A percentile compares a stretch with the other conserved stretches of the same genome.
phyloP scores from a whole-genome alignment of 1,140 invertebrate genomes.

The Lamellibrachia luymesi region DNA sequence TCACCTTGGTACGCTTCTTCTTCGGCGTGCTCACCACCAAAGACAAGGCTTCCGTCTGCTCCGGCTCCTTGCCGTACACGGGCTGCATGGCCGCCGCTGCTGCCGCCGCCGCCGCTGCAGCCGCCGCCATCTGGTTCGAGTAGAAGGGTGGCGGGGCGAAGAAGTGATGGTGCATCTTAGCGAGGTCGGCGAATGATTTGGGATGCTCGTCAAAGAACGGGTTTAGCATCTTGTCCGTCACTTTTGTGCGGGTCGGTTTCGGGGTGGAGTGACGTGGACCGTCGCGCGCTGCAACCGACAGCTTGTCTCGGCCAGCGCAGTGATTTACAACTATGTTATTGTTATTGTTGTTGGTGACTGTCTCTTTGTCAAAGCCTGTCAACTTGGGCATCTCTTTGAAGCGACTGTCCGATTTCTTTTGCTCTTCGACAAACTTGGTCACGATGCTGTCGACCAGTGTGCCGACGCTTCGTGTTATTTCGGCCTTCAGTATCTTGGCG shows the following conservation, averaged over 20 bases:
- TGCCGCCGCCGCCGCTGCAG: slow-evolving; percentile 63
- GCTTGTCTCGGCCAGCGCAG: slow-evolving; percentile 10
- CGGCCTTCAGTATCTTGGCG: slow-evolving; percentile 83
- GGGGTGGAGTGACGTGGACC: slow-evolving; percentile 38
- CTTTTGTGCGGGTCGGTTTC: slow-evolving; percentile 78
- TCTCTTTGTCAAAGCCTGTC: neutral
- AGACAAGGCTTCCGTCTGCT: slow-evolving; percentile 89
- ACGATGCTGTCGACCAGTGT: slow-evolving; percentile 83
- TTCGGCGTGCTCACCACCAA: slow-evolving; percentile 86
- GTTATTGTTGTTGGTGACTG: slow-evolving; percentile 59
- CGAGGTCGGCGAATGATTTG: slow-evolving; percentile 14
- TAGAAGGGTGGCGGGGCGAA: slow-evolving; percentile 39
- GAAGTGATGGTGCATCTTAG: slow-evolving; percentile 28
- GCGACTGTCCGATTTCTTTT: slow-evolving; percentile 22
- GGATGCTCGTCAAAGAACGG: slow-evolving; percentile 19
- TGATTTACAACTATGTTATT: slow-evolving; percentile 68
- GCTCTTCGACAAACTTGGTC: slow-evolving; percentile 72
- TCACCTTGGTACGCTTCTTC: slow-evolving; percentile 95
- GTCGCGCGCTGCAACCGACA: slow-evolving; percentile 26
- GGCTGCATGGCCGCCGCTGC: slow-evolving; percentile 67
- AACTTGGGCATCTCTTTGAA: slow-evolving; percentile 61
- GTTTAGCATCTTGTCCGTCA: slow-evolving; percentile 62
- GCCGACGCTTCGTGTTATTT: slow-evolving; percentile 72
- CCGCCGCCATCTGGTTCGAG: slow-evolving; percentile 54
- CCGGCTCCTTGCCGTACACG: slow-evolving; percentile 66